phyloP scores from a whole-genome alignment of 2,113 vertebrate species.

The Glaucidium brasilianum region DNA sequence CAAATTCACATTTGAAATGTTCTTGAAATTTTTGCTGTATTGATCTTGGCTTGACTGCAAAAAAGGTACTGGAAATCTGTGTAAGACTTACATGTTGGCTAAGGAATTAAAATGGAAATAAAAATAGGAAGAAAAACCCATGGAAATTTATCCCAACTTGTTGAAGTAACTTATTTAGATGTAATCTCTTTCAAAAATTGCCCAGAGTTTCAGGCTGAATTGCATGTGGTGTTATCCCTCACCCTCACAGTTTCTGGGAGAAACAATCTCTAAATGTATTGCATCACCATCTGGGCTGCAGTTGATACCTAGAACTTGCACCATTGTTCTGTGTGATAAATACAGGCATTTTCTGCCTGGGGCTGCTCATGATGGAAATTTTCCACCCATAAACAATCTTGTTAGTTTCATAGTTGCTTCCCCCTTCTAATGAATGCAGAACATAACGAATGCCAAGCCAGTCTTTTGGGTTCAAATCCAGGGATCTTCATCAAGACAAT shows the following conservation, averaged over 20 bases:
- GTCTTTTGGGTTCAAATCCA: conserved; percentile 39
- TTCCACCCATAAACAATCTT: conserved; percentile 18
- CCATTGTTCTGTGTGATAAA: conserved; percentile 9
- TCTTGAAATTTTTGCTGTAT: background rate
- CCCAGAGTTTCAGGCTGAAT: background rate
- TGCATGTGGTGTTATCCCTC: background rate
- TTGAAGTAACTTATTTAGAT: background rate
- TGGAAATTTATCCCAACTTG: background rate
- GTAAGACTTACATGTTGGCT: background rate
- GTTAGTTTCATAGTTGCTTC: conserved; percentile 42
- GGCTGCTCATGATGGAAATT: background rate
- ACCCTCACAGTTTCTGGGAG: background rate
- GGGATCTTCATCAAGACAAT: conserved; percentile 39
- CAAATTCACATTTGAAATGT: background rate
- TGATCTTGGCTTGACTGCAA: background rate
- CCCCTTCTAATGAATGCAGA: conserved; percentile 1
- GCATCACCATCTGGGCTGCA: background rate
- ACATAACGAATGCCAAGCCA: background rate
- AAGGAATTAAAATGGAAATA: background rate
- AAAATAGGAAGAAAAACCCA: background rate
- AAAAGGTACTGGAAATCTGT: background rate
- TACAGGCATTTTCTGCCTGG: background rate
- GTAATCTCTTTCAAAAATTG: background rate
- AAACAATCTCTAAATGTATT: background rate
- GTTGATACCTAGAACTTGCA: background rate